These are phyloP conservation scores for Chelonus formosanus DNA, from an alignment of 2,888 invertebrate species.

Conservation along the genomic window DNA sequence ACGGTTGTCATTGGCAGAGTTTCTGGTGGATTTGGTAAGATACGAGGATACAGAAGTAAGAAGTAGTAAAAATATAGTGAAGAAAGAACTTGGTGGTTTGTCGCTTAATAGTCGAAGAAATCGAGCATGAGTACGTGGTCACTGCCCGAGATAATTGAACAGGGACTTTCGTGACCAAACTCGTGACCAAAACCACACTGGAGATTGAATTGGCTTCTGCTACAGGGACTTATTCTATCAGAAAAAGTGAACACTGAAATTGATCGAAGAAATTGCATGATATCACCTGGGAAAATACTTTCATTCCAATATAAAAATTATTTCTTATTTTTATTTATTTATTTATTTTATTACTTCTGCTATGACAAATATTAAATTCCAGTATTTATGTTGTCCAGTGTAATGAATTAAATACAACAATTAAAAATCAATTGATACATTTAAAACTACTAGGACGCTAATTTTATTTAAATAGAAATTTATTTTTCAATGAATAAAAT, in stretches of 20 bases:
- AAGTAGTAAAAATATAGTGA: slow-evolving; percentile 26
- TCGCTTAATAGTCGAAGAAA: slow-evolving; percentile 35
- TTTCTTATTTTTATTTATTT: no score
- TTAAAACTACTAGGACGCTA: no score
- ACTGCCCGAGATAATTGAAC: slow-evolving; percentile 37
- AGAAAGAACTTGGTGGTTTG: slow-evolving; percentile 24
- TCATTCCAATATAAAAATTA: neutral
- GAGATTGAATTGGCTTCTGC: slow-evolving; percentile 27
- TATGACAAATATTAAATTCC: no score
- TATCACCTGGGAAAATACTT: slow-evolving; percentile 22
- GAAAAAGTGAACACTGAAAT: no score
- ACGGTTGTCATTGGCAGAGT: slow-evolving; percentile 59
- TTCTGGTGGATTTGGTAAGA: slow-evolving; percentile 34
- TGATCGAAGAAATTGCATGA: slow-evolving; percentile 17
- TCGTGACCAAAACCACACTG: slow-evolving; percentile 5
- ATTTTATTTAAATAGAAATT: no score
- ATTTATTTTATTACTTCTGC: no score
- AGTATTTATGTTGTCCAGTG: no score
- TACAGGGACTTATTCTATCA: slow-evolving; percentile 5
- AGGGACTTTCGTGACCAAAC: slow-evolving; percentile 8
- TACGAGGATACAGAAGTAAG: neutral
- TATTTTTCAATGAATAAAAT: no score
- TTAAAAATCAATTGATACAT: no score
- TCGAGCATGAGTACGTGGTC: slow-evolving; percentile 35
- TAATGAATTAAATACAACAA: no score